A percentile compares a stretch with the other conserved stretches of the same genome.
Evolutionary conservation across 2,888 invertebrate genomes (phyloP).

Genomic region (Ellobium chinense): DNA sequence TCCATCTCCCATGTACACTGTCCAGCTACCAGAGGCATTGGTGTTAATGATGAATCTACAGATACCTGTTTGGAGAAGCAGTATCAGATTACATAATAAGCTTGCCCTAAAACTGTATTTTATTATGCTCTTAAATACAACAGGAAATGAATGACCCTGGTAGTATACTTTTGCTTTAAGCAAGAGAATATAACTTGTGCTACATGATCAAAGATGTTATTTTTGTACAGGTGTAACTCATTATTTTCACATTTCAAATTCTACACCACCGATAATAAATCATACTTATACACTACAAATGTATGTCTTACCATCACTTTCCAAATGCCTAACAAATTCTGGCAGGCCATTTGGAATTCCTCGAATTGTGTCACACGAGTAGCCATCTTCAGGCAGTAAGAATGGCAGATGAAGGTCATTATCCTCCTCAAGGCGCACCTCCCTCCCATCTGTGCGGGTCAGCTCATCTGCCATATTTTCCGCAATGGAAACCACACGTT

Average conservation of each 20-base stretch:
- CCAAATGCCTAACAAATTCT: slow-evolving; percentile 75
- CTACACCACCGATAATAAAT: too few species aligned
- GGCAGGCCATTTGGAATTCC: slow-evolving; percentile 88
- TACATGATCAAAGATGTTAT: too few species aligned
- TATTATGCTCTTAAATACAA: too few species aligned
- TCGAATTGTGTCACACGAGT: slow-evolving; percentile 96
- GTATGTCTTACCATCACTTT: slow-evolving; percentile 48
- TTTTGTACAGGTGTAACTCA: too few species aligned
- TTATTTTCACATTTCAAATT: too few species aligned
- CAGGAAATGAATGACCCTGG: too few species aligned
- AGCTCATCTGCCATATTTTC: slow-evolving; percentile 88
- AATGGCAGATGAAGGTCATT: slow-evolving; percentile 92
- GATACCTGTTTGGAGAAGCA: slow-evolving; percentile 83
- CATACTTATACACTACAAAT: too few species aligned
- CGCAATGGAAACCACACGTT: slow-evolving; percentile 76
- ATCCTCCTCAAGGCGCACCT: slow-evolving; percentile 92
- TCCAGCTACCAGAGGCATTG: slow-evolving; percentile 95
- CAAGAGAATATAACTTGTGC: too few species aligned
- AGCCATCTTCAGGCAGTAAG: slow-evolving; percentile 97
- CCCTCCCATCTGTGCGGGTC: slow-evolving; percentile 88
- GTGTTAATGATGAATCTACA: slow-evolving; percentile 95
- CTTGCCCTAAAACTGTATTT: too few species aligned
- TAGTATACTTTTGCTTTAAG: too few species aligned
- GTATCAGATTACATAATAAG: too few species aligned
- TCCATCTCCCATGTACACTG: slow-evolving; percentile 89